A percentile compares a stretch with the other conserved stretches of the same genome.
These are phyloP conservation scores for Potorous gilbertii DNA, from an alignment of 2,797 vertebrate genomes.

Conservation along the genomic window DNA sequence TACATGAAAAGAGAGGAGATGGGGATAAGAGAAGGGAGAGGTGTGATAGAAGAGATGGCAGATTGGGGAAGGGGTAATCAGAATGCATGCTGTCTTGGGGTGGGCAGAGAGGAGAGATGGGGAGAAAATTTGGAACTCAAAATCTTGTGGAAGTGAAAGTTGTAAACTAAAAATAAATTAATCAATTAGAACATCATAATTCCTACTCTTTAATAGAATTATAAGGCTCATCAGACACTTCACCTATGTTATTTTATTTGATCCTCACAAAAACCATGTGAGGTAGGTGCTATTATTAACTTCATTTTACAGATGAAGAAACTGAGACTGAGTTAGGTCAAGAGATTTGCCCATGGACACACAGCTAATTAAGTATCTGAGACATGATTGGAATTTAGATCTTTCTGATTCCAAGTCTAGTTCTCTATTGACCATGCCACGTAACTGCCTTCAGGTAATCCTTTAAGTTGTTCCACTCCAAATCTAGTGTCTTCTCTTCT, in stretches of 20 bases:
- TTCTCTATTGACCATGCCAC: neutral
- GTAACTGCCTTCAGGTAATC: neutral
- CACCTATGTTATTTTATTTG: neutral
- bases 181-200: no score
- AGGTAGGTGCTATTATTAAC: neutral
- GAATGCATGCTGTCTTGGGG: no score
- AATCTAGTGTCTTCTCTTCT: neutral
- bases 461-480: neutral
- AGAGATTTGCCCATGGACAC: neutral
- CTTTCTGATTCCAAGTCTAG: neutral
- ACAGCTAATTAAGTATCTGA: neutral
- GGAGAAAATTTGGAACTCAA: no score
- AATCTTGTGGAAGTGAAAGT: no score
- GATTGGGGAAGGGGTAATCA: no score
- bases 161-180: no score
- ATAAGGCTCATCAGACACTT: neutral
- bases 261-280: neutral
- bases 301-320: neutral
- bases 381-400: neutral
- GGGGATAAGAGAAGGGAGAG: no score
- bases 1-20: no score
- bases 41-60: no score
- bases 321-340: neutral
- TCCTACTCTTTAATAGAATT: neutral
- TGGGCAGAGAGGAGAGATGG: no score